Evolutionary conservation across 2,888 invertebrate genomes (phyloP).

Genomic region (Sphinx pinastri): DNA sequence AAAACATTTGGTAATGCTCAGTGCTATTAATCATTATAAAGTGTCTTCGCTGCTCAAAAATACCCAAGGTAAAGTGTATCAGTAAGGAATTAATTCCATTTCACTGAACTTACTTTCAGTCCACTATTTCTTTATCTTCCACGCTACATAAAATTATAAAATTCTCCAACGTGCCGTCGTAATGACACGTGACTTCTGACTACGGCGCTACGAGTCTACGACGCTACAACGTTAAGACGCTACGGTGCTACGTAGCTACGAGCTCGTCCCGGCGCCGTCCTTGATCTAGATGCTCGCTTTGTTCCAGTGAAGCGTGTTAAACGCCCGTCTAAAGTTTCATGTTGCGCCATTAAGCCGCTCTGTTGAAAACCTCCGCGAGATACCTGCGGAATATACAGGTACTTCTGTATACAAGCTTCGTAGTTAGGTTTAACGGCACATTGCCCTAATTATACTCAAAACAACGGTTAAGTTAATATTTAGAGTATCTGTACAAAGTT

Average conservation of each 20-base stretch:
- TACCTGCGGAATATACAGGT: neutral
- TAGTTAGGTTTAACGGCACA: neutral
- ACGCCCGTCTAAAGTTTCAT: constrained; percentile 14
- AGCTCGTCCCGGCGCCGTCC: neutral
- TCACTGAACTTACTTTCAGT: neutral
- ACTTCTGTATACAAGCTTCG: neutral
- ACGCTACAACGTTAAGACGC: neutral
- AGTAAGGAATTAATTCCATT: neutral
- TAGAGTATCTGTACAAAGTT: neutral
- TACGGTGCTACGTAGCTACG: neutral
- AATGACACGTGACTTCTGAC: constrained; percentile 3
- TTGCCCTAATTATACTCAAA: neutral
- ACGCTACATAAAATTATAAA: constrained; percentile 2
- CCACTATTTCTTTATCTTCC: neutral
- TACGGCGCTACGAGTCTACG: neutral
- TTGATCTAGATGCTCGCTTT: constrained; percentile 1
- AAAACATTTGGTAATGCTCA: no score
- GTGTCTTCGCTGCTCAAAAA: no score
- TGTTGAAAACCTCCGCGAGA: neutral
- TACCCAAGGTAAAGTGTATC: neutral
- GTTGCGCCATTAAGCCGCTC: constrained; percentile 3
- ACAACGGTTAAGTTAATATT: neutral
- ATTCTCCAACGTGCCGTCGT: neutral
- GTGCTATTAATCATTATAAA: no score
- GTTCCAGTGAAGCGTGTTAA: constrained; percentile 2